A percentile compares a stretch with the other conserved stretches of the same genome.
Evolutionary conservation across 2,797 vertebrate species (phyloP).

Genomic region (Takifugu rubripes): DNA sequence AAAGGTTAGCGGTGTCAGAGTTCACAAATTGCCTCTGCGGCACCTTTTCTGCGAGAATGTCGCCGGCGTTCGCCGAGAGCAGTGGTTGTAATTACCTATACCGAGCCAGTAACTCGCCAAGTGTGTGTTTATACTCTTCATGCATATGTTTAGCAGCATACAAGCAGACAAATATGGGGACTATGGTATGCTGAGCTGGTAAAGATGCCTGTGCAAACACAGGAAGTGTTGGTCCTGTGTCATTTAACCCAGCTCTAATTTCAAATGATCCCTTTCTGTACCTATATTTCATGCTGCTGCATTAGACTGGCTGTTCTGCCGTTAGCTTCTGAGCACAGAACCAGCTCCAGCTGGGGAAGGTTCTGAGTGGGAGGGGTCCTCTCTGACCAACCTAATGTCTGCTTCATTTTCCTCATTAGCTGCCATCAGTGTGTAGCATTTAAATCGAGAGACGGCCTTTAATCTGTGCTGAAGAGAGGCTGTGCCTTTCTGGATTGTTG

Average conservation of each 20-base stretch:
- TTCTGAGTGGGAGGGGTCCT: background rate
- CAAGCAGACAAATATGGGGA: background rate
- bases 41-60: constrained; percentile 70
- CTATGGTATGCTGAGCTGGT: background rate
- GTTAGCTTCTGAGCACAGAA: background rate
- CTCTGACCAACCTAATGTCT: constrained; percentile 39
- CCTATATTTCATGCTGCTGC: too few species aligned
- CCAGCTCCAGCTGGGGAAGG: background rate
- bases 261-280: too few species aligned
- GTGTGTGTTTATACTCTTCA: constrained; percentile 25
- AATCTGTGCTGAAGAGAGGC: constrained; percentile 70
- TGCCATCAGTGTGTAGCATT: constrained; percentile 48
- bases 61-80: constrained; percentile 73
- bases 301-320: too few species aligned
- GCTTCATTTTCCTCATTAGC: constrained; percentile 75
- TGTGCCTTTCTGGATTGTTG: constrained; percentile 91
- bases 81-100: constrained; percentile 74
- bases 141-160: constrained; percentile 21
- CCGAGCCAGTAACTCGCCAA: background rate
- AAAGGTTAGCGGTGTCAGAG: constrained; percentile 96
- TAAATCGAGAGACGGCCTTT: constrained; percentile 64
- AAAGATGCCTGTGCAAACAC: background rate
- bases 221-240: too few species aligned
- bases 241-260: too few species aligned
- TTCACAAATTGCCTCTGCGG: constrained; percentile 94